Conservation (phyloP, 2,113 vertebrate genomes). For the Cnemophilus loriae region DNA sequence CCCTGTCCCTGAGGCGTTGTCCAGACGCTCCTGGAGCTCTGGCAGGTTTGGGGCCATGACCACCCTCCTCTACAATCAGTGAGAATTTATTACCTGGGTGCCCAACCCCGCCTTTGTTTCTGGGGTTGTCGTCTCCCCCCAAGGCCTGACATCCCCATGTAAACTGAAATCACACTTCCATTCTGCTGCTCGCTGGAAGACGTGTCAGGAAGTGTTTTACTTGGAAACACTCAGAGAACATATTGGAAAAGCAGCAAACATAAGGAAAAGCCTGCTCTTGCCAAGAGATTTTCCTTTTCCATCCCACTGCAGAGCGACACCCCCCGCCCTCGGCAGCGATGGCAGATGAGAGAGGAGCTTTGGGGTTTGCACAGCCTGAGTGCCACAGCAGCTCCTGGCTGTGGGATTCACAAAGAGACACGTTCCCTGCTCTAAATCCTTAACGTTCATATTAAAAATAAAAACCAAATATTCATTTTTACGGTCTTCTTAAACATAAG, state of each 20-base stretch:
- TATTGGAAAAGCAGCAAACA: neutral
- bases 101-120: fast-evolving
- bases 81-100: fast-evolving
- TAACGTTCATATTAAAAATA: neutral
- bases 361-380: neutral
- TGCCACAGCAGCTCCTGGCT: neutral
- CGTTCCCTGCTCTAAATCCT: neutral
- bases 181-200: neutral
- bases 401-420: neutral
- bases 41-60: neutral
- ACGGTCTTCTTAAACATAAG: neutral
- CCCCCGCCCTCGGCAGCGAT: fast-evolving
- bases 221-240: neutral
- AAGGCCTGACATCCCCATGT: fast-evolving
- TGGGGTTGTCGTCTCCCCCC: fast-evolving
- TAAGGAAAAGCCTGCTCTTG: neutral
- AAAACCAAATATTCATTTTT: neutral
- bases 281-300: neutral
- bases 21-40: neutral
- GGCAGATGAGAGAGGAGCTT: neutral
- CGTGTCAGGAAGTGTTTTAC: neutral
- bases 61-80: fast-evolving
- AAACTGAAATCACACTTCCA: neutral
- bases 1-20: fast-evolving
- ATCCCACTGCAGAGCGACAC: fast-evolving